These are phyloP conservation scores for Vollenhovia emeryi DNA, from an alignment of 1,140 invertebrate species.

Conservation along the genomic window DNA sequence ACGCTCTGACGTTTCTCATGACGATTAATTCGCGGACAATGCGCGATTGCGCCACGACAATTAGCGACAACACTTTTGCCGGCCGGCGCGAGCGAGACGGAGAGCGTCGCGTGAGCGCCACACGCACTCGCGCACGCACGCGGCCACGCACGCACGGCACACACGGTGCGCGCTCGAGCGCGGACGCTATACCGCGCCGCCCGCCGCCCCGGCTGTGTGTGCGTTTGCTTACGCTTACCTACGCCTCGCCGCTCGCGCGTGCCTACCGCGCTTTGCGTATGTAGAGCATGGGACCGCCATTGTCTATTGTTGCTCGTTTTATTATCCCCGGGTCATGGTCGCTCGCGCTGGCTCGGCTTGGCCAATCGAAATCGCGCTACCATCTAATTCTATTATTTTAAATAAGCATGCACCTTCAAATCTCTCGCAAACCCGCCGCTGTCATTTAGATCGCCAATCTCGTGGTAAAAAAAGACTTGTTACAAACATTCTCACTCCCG, in stretches of 20 bases:
- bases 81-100: not conserved
- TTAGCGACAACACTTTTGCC: constrained; percentile 81
- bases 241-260: constrained; percentile 62
- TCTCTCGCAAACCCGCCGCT: not conserved
- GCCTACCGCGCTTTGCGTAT: constrained; percentile 78
- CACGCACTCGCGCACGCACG: constrained; percentile 16
- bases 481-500: not conserved
- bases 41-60: constrained; percentile 78
- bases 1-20: constrained; percentile 75
- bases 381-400: constrained; percentile 15
- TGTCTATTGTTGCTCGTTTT: constrained; percentile 80
- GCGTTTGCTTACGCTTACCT: constrained; percentile 51
- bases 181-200: too few relatives aligned
- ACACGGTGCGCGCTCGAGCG: not conserved
- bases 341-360: constrained; percentile 61
- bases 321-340: constrained; percentile 80
- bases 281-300: constrained; percentile 82
- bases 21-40: constrained; percentile 80
- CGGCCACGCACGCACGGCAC: not conserved
- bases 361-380: constrained; percentile 63
- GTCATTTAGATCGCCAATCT: not conserved
- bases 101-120: constrained; percentile 69
- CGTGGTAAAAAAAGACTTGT: not conserved
- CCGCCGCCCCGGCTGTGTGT: not conserved
- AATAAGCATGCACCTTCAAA: not conserved